phyloP scores from a whole-genome alignment of 1,140 invertebrate genomes.

The Drosophila bocqueti region DNA sequence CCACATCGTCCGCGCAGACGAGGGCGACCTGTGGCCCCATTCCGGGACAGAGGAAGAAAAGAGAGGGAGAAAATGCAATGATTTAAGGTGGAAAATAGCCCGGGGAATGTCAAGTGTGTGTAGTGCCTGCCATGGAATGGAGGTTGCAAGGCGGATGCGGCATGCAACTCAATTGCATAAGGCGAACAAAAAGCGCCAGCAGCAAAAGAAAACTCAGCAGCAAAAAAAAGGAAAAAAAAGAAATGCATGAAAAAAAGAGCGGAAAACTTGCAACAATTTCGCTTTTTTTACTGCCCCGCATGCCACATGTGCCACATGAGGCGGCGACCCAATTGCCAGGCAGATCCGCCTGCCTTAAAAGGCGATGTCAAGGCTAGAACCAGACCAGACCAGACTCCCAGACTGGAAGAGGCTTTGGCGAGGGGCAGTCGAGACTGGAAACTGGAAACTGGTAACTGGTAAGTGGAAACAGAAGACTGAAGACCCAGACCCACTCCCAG shows the following conservation, averaged over 20 bases:
- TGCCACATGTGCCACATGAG: conserved; percentile 19
- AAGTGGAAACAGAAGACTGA: background rate
- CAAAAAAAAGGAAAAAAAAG: conserved; percentile 7
- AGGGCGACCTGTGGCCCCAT: conserved; percentile 59
- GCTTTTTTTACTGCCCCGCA: conserved; percentile 57
- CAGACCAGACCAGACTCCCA: conserved; percentile 28
- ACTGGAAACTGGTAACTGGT: background rate
- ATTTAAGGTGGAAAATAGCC: conserved; percentile 28
- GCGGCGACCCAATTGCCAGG: conserved; percentile 66
- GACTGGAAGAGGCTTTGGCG: conserved; percentile 8
- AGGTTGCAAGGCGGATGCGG: conserved; percentile 66
- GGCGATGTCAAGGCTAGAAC: conserved; percentile 76
- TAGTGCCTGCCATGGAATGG: conserved; percentile 45
- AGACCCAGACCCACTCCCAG: conserved; percentile 16
- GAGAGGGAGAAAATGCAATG: conserved; percentile 5
- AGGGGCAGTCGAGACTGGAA: background rate
- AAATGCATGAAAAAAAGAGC: conserved; percentile 11
- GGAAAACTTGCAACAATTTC: conserved; percentile 68
- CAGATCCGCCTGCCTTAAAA: conserved; percentile 66
- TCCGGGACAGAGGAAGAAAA: conserved; percentile 10
- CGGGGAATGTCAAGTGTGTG: conserved; percentile 56
- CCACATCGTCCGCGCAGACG: conserved; percentile 87
- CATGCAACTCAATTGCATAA: conserved; percentile 78
- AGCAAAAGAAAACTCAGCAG: background rate
- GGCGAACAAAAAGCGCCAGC: conserved; percentile 33